Conservation (phyloP, 2,113 vertebrate genomes). For the Tetrax tetrax region DNA sequence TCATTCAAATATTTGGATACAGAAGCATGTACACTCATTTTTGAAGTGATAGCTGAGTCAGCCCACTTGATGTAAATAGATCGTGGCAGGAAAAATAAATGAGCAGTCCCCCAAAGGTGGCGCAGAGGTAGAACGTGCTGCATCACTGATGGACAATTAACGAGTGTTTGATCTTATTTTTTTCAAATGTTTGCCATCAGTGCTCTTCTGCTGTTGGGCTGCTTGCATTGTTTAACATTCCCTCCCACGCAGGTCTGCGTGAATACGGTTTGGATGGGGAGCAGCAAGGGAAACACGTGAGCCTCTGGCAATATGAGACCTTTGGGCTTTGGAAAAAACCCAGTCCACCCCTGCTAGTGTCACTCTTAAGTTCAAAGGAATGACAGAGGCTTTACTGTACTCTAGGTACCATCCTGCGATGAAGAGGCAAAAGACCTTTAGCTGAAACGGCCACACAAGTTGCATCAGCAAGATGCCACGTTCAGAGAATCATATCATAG, state of each 20-base stretch:
- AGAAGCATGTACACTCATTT: not conserved
- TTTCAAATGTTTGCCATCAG: not conserved
- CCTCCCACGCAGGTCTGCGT: accelerated
- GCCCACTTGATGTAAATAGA: not conserved
- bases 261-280: not conserved
- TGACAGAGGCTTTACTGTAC: not conserved
- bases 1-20: not conserved
- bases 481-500: not conserved
- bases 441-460: not conserved
- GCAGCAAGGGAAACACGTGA: not conserved
- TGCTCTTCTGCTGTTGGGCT: not conserved
- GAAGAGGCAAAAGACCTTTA: not conserved
- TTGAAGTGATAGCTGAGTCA: not conserved
- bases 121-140: not conserved
- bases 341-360: not conserved
- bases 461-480: not conserved
- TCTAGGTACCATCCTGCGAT: not conserved
- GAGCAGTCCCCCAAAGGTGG: not conserved
- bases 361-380: not conserved
- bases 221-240: not conserved
- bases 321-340: not conserved
- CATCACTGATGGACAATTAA: not conserved
- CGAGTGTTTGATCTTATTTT: not conserved
- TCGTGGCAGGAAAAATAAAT: not conserved
- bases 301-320: not conserved